These are phyloP conservation scores for Polyommatus iphigenia DNA, from an alignment of 2,888 invertebrate genomes.

Conservation along the genomic window DNA sequence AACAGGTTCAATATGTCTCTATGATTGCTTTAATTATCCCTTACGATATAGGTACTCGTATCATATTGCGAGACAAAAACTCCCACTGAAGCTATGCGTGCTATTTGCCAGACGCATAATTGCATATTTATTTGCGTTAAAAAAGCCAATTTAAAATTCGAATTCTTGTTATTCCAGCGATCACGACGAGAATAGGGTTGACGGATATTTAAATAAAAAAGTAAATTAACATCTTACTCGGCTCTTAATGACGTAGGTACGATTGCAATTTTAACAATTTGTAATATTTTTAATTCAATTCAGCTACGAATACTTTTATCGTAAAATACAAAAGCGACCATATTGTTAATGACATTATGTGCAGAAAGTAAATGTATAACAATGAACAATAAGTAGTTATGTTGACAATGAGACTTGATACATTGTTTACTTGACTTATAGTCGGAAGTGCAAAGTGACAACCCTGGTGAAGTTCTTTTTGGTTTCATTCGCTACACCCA, in stretches of 20 bases:
- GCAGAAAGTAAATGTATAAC: background rate
- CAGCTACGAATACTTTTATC: background rate
- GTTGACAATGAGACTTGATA: slow-evolving; percentile 4
- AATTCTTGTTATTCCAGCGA: slow-evolving; percentile 50
- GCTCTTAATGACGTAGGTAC: background rate
- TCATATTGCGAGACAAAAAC: slow-evolving; percentile 20
- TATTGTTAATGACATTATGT: background rate
- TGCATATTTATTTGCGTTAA: slow-evolving; percentile 33
- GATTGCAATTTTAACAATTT: background rate
- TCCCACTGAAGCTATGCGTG: slow-evolving; percentile 24
- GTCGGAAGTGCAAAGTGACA: background rate
- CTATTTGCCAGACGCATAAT: slow-evolving; percentile 32
- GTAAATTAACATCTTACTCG: background rate
- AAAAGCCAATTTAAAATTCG: slow-evolving; percentile 50
- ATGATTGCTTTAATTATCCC: slow-evolving; percentile 30
- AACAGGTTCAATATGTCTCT: slow-evolving; percentile 29
- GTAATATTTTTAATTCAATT: background rate
- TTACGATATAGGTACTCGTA: slow-evolving; percentile 31
- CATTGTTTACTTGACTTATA: background rate
- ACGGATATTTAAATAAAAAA: slow-evolving; percentile 3
- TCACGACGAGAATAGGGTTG: slow-evolving; percentile 40
- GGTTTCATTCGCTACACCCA: slow-evolving; percentile 46
- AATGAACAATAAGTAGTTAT: background rate
- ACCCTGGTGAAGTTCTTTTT: slow-evolving; percentile 41
- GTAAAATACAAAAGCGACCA: background rate